Evolutionary conservation across 2,888 invertebrate species (phyloP).

Genomic region (Eugnorisma glareosa): DNA sequence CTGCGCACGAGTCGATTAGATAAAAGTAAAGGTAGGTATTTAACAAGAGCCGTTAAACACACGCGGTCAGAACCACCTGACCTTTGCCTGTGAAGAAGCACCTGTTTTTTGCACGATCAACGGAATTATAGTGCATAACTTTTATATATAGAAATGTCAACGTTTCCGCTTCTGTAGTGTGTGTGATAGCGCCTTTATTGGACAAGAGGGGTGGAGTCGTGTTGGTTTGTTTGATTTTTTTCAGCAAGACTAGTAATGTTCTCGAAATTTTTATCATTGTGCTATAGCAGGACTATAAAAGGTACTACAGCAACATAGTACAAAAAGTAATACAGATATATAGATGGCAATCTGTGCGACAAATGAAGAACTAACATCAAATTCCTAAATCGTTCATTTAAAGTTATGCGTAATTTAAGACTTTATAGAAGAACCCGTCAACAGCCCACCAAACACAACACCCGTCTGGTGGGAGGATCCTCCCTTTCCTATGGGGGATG

Average conservation of each 20-base stretch:
- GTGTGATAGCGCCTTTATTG: constrained; percentile 73
- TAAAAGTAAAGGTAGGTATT: constrained; percentile 28
- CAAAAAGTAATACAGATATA: no score
- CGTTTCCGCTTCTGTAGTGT: constrained; percentile 82
- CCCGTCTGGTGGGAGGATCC: no score
- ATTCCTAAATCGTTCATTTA: no score
- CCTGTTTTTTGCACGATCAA: constrained; percentile 84
- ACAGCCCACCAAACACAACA: no score
- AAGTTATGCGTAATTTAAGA: no score
- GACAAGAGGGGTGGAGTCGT: constrained; percentile 64
- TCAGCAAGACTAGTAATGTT: background rate
- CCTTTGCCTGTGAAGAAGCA: constrained; percentile 79
- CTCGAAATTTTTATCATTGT: background rate
- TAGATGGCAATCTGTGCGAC: no score
- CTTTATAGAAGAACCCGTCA: no score
- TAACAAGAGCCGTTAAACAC: constrained; percentile 68
- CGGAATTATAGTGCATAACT: constrained; percentile 83
- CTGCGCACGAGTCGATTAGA: constrained; percentile 59
- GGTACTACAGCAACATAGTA: no score
- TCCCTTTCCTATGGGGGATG: no score
- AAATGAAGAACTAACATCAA: no score
- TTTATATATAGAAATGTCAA: constrained; percentile 86
- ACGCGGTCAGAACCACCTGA: constrained; percentile 79
- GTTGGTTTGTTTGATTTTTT: background rate
- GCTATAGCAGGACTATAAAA: no score